phyloP scores from a whole-genome alignment of 2,888 invertebrate species.

The Philopedon plagiatum region DNA sequence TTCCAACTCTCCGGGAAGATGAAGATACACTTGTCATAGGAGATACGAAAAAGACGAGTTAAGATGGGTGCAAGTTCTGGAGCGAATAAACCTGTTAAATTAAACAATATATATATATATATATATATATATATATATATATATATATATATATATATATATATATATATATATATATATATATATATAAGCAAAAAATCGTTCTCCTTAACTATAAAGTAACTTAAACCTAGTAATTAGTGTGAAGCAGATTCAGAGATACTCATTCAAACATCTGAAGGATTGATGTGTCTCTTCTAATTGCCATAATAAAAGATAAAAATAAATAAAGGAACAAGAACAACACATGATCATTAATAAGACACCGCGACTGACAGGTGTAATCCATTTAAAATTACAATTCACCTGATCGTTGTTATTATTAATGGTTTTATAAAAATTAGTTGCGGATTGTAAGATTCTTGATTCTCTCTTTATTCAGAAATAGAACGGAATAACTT shows the following conservation, averaged over 20 bases:
- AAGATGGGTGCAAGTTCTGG: too few relatives aligned
- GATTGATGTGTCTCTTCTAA: slow-evolving; percentile 41
- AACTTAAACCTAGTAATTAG: background rate
- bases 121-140: too few relatives aligned
- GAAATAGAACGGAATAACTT: background rate
- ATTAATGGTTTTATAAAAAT: slow-evolving; percentile 29
- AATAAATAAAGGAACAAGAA: slow-evolving; percentile 37
- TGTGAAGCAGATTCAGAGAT: background rate
- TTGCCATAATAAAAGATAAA: slow-evolving; percentile 35
- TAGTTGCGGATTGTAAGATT: background rate
- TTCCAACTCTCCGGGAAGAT: too few relatives aligned
- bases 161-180: too few relatives aligned
- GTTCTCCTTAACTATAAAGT: background rate
- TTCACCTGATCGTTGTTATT: slow-evolving; percentile 42
- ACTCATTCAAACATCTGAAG: slow-evolving; percentile 16
- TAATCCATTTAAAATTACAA: slow-evolving; percentile 45
- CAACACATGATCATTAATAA: slow-evolving; percentile 42
- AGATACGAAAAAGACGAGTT: too few relatives aligned
- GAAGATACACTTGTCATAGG: too few relatives aligned
- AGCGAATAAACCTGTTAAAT: too few relatives aligned
- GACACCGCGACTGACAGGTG: slow-evolving; percentile 44
- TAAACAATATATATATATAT: too few relatives aligned
- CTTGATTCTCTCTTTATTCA: background rate
- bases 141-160: too few relatives aligned
- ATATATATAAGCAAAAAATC: too few relatives aligned